Conservation (phyloP, 1,140 invertebrate genomes). For the Colletes gigas region DNA sequence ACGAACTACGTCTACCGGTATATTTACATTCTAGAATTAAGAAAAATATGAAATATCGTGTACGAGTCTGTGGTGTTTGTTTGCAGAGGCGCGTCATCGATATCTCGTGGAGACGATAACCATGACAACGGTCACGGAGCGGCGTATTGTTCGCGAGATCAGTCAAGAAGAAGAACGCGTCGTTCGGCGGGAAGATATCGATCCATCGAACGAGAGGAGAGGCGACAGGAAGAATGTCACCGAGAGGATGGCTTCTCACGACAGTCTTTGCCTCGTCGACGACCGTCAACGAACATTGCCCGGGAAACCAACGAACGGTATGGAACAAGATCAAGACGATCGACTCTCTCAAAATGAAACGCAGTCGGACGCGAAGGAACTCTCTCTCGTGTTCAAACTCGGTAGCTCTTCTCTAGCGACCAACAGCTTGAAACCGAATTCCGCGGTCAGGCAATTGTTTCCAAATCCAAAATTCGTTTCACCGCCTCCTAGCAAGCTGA, state of each 20-base stretch:
- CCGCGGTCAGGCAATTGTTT: conserved; percentile 88
- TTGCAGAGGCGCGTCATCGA: conserved; percentile 80
- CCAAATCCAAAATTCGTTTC: conserved; percentile 83
- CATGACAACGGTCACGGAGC: conserved; percentile 86
- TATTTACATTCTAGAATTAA: too few relatives aligned
- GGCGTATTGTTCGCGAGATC: conserved; percentile 83
- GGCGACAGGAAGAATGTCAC: conserved; percentile 11
- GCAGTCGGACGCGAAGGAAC: conserved; percentile 68
- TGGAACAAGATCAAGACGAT: conserved; percentile 16
- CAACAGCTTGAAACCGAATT: conserved; percentile 86
- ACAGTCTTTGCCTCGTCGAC: background rate
- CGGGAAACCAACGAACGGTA: background rate
- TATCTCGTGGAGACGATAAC: conserved; percentile 87
- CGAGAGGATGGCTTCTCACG: conserved; percentile 9
- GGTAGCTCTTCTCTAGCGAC: conserved; percentile 82
- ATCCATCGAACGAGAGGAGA: conserved; percentile 55
- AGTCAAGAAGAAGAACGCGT: conserved; percentile 69
- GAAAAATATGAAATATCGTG: too few relatives aligned
- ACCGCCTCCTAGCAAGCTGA: conserved; percentile 79
- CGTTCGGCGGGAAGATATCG: conserved; percentile 43
- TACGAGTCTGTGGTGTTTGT: background rate
- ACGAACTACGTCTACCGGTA: conserved; percentile 15
- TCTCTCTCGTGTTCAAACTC: conserved; percentile 83
- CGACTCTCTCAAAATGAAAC: conserved; percentile 12
- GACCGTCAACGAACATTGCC: background rate